Percentiles rank a stretch among this genome's conserved stretches.
Conservation (phyloP, 2,797 vertebrate genomes). For the Pipistrellus nathusii region DNA sequence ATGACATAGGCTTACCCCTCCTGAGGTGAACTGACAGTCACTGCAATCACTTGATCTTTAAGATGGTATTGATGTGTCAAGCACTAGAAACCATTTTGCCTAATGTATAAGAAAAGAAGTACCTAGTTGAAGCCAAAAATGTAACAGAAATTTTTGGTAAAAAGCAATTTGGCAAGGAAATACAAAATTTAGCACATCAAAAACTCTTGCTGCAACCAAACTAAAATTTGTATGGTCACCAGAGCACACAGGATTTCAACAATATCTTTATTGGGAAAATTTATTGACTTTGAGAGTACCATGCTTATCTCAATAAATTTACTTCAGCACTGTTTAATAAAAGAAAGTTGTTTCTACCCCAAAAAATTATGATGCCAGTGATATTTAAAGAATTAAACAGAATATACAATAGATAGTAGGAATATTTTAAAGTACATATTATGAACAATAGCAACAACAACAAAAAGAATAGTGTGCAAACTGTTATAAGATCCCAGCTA, state of each 20-base stretch:
- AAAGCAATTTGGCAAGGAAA: background rate
- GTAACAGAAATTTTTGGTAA: no score
- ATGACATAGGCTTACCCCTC: no score
- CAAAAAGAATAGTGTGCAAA: background rate
- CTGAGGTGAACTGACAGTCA: no score
- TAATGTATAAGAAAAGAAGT: no score
- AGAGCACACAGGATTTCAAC: background rate
- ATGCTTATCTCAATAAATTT: background rate
- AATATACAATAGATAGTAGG: background rate
- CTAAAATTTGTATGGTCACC: background rate
- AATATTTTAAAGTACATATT: constrained; percentile 52
- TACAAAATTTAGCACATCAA: background rate
- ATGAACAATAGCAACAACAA: background rate
- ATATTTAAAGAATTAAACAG: constrained; percentile 37
- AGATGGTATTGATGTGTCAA: no score
- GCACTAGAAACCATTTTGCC: no score
- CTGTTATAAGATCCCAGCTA: background rate
- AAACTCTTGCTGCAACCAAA: background rate
- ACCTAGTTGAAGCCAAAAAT: no score
- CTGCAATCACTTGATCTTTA: no score
- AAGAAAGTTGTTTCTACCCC: background rate
- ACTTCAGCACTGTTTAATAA: background rate
- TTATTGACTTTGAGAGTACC: background rate
- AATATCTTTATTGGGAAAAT: constrained; percentile 12
- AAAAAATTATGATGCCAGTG: background rate